These are phyloP conservation scores for Florisuga fusca DNA, from an alignment of 2,797 vertebrate genomes.

Conservation along the genomic window DNA sequence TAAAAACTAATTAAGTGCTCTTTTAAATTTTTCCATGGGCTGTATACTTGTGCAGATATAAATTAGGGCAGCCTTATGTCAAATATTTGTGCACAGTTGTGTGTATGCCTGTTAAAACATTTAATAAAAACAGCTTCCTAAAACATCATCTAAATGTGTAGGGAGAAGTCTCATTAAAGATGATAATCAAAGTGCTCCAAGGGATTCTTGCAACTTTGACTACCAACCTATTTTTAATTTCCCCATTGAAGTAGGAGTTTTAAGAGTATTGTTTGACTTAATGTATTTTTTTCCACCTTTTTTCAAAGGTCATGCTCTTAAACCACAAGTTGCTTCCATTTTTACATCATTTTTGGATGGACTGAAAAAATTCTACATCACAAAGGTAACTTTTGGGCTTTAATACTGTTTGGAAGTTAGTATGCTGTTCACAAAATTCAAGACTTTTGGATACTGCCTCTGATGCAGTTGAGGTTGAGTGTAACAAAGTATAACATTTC, in stretches of 20 bases:
- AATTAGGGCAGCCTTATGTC: constrained; percentile 14
- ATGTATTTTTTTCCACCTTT: background rate
- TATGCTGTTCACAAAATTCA: background rate
- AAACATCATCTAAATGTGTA: background rate
- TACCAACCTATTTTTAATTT: background rate
- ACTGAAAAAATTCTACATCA: constrained; percentile 99
- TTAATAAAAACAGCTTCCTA: background rate
- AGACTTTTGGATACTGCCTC: background rate
- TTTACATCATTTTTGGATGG: constrained; percentile 99
- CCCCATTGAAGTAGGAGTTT: background rate
- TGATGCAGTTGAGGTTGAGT: background rate
- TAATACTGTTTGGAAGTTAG: background rate
- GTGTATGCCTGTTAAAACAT: constrained; percentile 6
- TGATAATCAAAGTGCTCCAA: background rate
- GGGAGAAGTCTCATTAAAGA: background rate
- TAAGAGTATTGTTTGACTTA: background rate
- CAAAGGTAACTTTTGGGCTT: constrained; percentile 86
- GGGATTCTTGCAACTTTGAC: background rate
- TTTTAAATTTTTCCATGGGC: constrained; percentile 1
- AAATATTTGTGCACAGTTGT: background rate
- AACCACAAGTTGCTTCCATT: constrained; percentile 98
- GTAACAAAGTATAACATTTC: background rate
- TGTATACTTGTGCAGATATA: constrained; percentile 2
- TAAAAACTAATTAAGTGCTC: constrained; percentile 60
- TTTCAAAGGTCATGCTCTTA: constrained; percentile 93